These are phyloP conservation scores for Peromyscus nudipes DNA, from an alignment of 2,797 vertebrate genomes.

Conservation along the genomic window DNA sequence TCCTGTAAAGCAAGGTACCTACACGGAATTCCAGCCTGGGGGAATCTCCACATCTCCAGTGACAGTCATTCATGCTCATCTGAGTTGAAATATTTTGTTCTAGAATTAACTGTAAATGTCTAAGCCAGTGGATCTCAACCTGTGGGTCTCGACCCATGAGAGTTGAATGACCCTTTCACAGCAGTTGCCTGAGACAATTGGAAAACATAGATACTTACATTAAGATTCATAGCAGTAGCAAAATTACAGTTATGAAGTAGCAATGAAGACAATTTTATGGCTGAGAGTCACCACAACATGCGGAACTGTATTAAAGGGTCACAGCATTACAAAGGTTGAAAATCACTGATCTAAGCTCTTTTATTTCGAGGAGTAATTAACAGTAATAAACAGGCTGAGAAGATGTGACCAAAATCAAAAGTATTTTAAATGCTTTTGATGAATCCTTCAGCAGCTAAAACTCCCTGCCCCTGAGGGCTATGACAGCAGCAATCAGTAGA, in stretches of 20 bases:
- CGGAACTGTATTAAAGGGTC: neutral
- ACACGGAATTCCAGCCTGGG: neutral
- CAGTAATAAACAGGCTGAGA: neutral
- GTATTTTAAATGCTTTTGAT: neutral
- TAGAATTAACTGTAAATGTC: neutral
- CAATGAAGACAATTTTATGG: neutral
- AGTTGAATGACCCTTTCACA: neutral
- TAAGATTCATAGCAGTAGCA: neutral
- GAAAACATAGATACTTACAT: too few relatives aligned
- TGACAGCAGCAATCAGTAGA: neutral
- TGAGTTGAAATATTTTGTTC: constrained; percentile 1
- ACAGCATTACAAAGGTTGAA: neutral
- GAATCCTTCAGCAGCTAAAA: neutral
- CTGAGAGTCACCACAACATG: neutral
- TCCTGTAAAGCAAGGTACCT: neutral
- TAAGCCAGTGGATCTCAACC: neutral
- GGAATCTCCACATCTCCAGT: neutral
- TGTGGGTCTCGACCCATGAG: neutral
- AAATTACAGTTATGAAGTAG: neutral
- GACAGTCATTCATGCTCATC: neutral
- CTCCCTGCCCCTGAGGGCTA: neutral
- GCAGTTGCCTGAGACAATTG: neutral
- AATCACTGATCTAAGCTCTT: neutral
- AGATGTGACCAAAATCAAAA: neutral
- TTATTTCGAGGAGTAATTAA: neutral